Conservation (phyloP, 1,140 invertebrate species). For the Patella vulgata region DNA sequence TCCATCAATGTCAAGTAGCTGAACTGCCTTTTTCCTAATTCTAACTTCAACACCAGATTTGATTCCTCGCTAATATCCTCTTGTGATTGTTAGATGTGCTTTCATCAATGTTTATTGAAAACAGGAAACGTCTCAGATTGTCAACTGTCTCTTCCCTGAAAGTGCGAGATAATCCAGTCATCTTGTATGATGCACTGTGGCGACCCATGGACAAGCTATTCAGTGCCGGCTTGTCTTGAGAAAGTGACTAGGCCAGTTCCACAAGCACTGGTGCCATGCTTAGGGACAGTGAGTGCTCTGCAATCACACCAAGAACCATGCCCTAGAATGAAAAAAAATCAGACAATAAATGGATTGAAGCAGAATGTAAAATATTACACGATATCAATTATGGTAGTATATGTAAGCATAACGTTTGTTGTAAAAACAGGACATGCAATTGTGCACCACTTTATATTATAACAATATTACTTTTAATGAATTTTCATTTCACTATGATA, state of each 20-base stretch:
- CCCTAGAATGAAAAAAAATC: no score
- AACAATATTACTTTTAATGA: no score
- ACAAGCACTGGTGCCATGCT: conserved; percentile 1
- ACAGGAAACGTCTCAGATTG: conserved; percentile 11
- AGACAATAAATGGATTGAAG: no score
- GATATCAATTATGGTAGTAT: no score
- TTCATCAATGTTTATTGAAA: conserved; percentile 47
- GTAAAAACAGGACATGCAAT: no score
- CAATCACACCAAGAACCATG: no score
- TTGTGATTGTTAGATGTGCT: conserved; percentile 27
- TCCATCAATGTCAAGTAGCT: conserved; percentile 52
- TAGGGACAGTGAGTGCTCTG: no score
- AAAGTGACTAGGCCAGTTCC: neutral
- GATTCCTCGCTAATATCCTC: conserved; percentile 35
- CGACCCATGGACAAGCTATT: conserved; percentile 13
- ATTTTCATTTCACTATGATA: no score
- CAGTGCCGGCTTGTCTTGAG: conserved; percentile 7
- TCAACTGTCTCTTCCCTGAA: conserved; percentile 9
- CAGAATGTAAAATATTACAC: no score
- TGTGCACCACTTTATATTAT: no score
- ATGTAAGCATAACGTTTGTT: no score
- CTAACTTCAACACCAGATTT: conserved; percentile 44
- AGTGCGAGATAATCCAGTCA: conserved; percentile 20
- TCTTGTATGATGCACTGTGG: conserved; percentile 30
- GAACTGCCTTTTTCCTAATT: conserved; percentile 29